Evolutionary conservation across 2,888 invertebrate genomes (phyloP).

Genomic region (Ormyrus pomaceus): DNA sequence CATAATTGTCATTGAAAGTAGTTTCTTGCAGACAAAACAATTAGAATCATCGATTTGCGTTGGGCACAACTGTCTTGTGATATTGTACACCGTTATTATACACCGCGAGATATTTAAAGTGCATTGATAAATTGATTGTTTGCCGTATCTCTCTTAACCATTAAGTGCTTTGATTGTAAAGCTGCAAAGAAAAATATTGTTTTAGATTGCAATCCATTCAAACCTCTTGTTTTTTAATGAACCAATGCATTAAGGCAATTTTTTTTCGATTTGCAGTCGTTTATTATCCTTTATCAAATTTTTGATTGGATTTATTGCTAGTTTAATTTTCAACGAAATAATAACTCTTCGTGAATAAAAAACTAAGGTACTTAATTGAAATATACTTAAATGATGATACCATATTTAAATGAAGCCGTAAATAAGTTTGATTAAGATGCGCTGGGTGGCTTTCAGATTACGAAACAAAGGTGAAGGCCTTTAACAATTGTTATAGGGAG

Average conservation of each 20-base stretch:
- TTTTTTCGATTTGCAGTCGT: neutral
- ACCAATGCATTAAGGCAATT: too few species aligned
- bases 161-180: neutral
- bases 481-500: conserved; percentile 10
- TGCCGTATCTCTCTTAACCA: neutral
- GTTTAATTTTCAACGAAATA: too few species aligned
- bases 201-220: too few species aligned
- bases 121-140: conserved; percentile 19
- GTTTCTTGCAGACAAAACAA: conserved; percentile 43
- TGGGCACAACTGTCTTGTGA: neutral
- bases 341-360: too few species aligned
- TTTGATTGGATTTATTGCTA: too few species aligned
- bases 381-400: too few species aligned
- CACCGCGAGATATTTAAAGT: neutral
- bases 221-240: too few species aligned
- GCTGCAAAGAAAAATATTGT: too few species aligned
- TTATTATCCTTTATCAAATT: neutral
- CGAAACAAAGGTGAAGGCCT: neutral
- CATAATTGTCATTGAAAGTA: conserved; percentile 23
- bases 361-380: too few species aligned
- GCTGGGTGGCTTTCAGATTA: neutral
- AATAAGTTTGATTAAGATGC: neutral
- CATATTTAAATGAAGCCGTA: too few species aligned
- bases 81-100: neutral
- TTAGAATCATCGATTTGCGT: conserved; percentile 21